A percentile compares a stretch with the other conserved stretches of the same genome.
phyloP scores from a whole-genome alignment of 2,888 invertebrate genomes.

The Dynastes maya region DNA sequence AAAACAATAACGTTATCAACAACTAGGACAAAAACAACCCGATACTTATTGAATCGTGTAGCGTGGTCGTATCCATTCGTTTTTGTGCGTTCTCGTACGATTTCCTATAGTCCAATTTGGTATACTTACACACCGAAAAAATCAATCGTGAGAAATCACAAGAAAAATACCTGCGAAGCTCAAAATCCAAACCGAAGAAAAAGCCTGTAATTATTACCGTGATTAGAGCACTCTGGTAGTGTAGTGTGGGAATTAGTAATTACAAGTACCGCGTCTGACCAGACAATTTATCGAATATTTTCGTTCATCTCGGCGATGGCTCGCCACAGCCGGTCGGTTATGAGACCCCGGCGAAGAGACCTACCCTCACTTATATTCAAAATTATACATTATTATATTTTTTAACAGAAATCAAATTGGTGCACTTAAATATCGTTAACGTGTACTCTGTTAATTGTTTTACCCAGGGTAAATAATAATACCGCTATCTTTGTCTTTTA shows the following conservation, averaged over 20 bases:
- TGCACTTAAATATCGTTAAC: slow-evolving; percentile 50
- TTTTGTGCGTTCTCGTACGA: slow-evolving; percentile 19
- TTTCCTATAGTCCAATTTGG: slow-evolving; percentile 1
- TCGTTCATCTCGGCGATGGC: slow-evolving; percentile 48
- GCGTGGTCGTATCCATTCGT: neutral
- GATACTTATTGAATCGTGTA: too few relatives aligned
- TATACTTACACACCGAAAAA: slow-evolving; percentile 53
- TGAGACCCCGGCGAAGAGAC: slow-evolving; percentile 56
- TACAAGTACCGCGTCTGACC: slow-evolving; percentile 67
- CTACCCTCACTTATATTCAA: slow-evolving; percentile 68
- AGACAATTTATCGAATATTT: slow-evolving; percentile 60
- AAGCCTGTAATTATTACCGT: slow-evolving; percentile 68
- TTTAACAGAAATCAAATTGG: slow-evolving; percentile 56
- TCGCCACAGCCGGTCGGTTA: slow-evolving; percentile 50
- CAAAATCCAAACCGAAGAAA: slow-evolving; percentile 67
- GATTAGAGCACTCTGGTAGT: slow-evolving; percentile 65
- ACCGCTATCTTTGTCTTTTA: slow-evolving; percentile 26
- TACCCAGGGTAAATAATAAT: slow-evolving; percentile 45
- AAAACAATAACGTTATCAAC: neutral
- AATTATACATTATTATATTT: slow-evolving; percentile 69
- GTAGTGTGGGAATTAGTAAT: slow-evolving; percentile 70
- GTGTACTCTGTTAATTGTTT: slow-evolving; percentile 50
- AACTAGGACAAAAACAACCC: too few relatives aligned
- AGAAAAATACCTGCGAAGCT: slow-evolving; percentile 66
- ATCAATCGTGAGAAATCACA: slow-evolving; percentile 67